Conservation (phyloP, 1,140 invertebrate genomes). For the Lepidurus couesii region DNA sequence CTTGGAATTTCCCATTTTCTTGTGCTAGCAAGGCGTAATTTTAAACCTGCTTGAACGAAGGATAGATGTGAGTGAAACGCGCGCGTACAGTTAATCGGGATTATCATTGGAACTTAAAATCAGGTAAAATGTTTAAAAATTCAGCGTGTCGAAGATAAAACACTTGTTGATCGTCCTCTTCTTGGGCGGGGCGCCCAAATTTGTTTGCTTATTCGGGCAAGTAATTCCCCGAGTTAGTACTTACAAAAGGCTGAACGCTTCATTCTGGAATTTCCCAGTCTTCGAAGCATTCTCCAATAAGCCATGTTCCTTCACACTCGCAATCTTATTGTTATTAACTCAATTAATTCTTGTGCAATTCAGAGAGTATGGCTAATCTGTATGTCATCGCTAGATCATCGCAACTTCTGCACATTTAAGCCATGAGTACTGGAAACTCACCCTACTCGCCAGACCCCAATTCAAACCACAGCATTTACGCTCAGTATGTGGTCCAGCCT, state of each 20-base stretch:
- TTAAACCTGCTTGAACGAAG: neutral
- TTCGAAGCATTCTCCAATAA: neutral
- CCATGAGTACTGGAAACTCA: slow-evolving; percentile 13
- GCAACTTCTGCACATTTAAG: too few relatives aligned
- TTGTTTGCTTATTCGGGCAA: neutral
- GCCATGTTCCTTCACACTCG: neutral
- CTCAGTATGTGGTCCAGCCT: neutral
- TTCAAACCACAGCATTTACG: slow-evolving; percentile 4
- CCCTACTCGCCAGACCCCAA: neutral
- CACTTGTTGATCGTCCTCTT: neutral
- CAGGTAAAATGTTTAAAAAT: neutral
- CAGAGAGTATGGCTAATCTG: neutral
- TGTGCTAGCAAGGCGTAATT: neutral
- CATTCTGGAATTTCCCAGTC: neutral
- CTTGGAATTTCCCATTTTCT: slow-evolving; percentile 20
- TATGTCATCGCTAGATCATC: too few relatives aligned
- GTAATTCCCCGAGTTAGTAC: neutral
- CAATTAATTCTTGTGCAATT: neutral
- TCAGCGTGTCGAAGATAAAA: neutral
- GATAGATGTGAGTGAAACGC: neutral
- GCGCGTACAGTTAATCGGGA: neutral
- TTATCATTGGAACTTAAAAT: neutral
- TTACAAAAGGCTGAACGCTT: neutral
- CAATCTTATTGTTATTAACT: neutral
- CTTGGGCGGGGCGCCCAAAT: slow-evolving; percentile 15